Base-by-base conservation (phyloP, 2,113 vertebrate genomes). In the Genyomyrus donnyi region DNA sequence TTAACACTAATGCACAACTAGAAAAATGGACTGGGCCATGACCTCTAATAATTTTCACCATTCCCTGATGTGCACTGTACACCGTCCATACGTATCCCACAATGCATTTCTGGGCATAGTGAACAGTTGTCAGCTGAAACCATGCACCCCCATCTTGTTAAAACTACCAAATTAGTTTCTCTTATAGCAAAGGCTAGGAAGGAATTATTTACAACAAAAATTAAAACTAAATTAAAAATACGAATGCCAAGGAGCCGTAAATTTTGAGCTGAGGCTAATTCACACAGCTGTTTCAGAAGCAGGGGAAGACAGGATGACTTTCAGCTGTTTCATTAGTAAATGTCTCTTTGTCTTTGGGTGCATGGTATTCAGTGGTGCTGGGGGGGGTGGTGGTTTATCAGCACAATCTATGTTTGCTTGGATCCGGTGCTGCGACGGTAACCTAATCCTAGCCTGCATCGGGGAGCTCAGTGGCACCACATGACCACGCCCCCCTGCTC, bases 321-420 rank as follows among this genome's bases (percentile, higher is more conserved):
- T 89, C 46, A 27, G 70, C 31, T 49, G 35, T 89, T 89, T 24
- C 11, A 53, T 83, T 89, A 70, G 74, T 89, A 83, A 89, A 83
- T 50, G 70, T 89, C 46, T 52, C 49, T 49, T 80, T 80, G 46
- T 80, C 46, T 35, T 89, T 88, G 42, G 48, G 17, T 39, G 24
- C 48, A 11, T 53, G 53, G 19, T 13, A 9, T 62, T 42, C 87
- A 56, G 19, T 66, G 31, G 56, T 42, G 52, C 39, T 66, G n/a
- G n/a, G 31, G 3, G 77, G 2, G 3, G 77, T 8, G 39, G 45
- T 6, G 2, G 45, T 31, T 17, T 89, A 89, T 89, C 88, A 52
- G 24, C 17, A 27, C 49, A 52, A 89, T 89, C 88, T 89, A 9
- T 89, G 88, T 89, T 27, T 89, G 46, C 56, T 88, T 48, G 62